phyloP scores from a whole-genome alignment of 2,113 vertebrate species.

The Arizona elegans region DNA sequence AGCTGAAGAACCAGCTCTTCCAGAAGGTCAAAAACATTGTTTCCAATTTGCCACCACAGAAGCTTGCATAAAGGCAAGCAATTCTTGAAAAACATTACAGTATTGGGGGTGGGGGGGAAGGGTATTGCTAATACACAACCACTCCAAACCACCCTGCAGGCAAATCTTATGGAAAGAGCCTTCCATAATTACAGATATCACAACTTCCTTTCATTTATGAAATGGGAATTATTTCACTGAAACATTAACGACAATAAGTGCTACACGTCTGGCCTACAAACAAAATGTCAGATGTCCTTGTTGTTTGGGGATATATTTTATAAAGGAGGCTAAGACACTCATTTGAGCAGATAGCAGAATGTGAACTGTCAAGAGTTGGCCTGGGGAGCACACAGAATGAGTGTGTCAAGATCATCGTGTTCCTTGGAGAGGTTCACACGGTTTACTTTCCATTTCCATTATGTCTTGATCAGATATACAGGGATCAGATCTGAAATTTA shows the following conservation, averaged over 20 bases:
- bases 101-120: slow-evolving; percentile 40
- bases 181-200: slow-evolving; percentile 1
- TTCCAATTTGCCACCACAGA: slow-evolving; percentile 2
- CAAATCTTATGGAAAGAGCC: slow-evolving; percentile 17
- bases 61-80: background rate
- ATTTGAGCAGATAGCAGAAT: background rate
- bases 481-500: background rate
- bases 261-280: background rate
- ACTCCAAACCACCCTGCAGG: slow-evolving; percentile 21
- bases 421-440: background rate
- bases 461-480: background rate
- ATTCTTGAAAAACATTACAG: slow-evolving; percentile 43
- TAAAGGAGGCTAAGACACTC: background rate
- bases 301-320: background rate
- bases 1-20: slow-evolving; percentile 27
- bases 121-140: slow-evolving; percentile 32
- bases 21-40: slow-evolving; percentile 24
- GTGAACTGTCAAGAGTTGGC: background rate
- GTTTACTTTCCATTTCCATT: slow-evolving; percentile 4
- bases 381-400: background rate
- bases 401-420: background rate
- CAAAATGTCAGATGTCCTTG: background rate
- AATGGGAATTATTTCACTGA: slow-evolving; percentile 8
- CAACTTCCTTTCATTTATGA: slow-evolving; percentile 22
- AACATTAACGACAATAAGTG: background rate